Evolutionary conservation across 2,797 vertebrate species (phyloP), one percentile per base, ranked within the genome.

Genomic region (Pteronotus mesoamericanus): DNA sequence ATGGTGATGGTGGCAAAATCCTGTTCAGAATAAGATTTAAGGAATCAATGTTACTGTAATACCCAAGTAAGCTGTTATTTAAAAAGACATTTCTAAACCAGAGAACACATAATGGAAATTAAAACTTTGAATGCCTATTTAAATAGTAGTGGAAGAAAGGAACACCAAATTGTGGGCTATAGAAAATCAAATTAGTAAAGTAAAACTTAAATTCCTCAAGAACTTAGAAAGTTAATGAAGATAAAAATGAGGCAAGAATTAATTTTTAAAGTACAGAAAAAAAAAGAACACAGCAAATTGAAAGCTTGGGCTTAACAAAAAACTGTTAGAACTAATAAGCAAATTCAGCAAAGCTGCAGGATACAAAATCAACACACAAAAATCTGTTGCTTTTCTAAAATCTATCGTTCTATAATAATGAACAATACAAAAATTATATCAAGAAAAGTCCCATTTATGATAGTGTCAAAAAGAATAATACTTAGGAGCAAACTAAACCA

Each of bases 101-200:
- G 72, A 26, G 85, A 92, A 44, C 34, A 84, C 4, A 68, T 34
- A 97, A 93, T 53, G 26, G 42, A 84, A 83, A 91, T 83, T 79
- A 89, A 94, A 96, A 97, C 39, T 71, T 5, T 59, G 29, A 93
- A 80, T 90, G 46, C 22, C 29, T 19, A 79, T 24, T 89, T 86
- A 94, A 91, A 86, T 21, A 92, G 24, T 59, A 83, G 72, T 32
- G 6, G 57, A 79, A 29, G 48, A 71, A 95, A 93, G 61, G 26
- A 86, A 75, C 2, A 92, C 11, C 53, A 85, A 96, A 94, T 44
- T 55, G 51, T 95, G 24, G 32, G 57, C n/a, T 64, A 86, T 1
- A 86, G 55, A 51, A 77, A 94, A 74, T 79, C 71, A 91, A 71
- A 42, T 68, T 46, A 44, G 34, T 71, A 55, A 86, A 91, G 32